phyloP scores from a whole-genome alignment of 2,797 vertebrate genomes.

The Sebastolobus altivelis region DNA sequence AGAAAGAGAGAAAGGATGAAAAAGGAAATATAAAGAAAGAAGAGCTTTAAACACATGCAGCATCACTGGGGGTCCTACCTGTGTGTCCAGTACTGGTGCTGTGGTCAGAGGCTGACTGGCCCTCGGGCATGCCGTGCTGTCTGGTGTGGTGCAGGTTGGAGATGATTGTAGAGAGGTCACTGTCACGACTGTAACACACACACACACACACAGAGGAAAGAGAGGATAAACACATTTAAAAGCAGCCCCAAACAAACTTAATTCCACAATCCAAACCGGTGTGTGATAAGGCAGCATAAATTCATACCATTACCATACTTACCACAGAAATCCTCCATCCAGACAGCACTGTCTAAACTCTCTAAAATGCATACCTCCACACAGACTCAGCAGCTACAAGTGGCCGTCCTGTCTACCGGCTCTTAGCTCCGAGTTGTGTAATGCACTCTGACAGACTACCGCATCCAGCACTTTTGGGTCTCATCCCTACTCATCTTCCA shows the following conservation, averaged over 20 bases:
- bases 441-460: slow-evolving; percentile 86
- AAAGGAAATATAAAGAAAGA: neutral
- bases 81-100: slow-evolving; percentile 89
- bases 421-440: slow-evolving; percentile 76
- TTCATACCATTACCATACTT: slow-evolving; percentile 39
- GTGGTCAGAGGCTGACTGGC: slow-evolving; percentile 91
- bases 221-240: slow-evolving; percentile 42
- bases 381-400: slow-evolving; percentile 63
- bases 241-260: slow-evolving; percentile 40
- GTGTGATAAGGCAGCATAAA: slow-evolving; percentile 15
- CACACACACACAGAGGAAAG: slow-evolving; percentile 51
- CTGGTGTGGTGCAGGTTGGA: slow-evolving; percentile 95
- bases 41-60: slow-evolving; percentile 2
- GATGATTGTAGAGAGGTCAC: slow-evolving; percentile 94
- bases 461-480: slow-evolving; percentile 88
- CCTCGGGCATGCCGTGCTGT: slow-evolving; percentile 97
- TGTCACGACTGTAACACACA: slow-evolving; percentile 90
- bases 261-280: slow-evolving; percentile 28
- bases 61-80: slow-evolving; percentile 86
- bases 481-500: slow-evolving; percentile 91
- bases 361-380: slow-evolving; percentile 50
- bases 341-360: slow-evolving; percentile 30
- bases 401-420: slow-evolving; percentile 67
- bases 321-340: slow-evolving; percentile 53
- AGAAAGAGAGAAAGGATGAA: slow-evolving; percentile 9